Base-by-base conservation (phyloP, 1,140 invertebrate genomes). In the Camponotus vicinus region DNA sequence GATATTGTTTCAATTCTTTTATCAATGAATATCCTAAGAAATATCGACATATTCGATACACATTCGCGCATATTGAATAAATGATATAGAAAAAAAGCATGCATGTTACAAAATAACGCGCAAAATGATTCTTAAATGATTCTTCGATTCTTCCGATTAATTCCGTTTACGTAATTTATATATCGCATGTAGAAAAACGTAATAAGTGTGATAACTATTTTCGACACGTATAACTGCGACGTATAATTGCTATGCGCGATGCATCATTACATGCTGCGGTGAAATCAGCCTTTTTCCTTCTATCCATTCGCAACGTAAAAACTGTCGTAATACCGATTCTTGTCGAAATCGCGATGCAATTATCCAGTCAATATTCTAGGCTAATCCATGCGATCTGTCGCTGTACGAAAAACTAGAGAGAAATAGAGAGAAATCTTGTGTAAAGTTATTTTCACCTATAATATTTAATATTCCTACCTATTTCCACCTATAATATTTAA, bases 291-390 rank as follows among this genome's bases (percentile, higher is more conserved):
- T 66, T 32, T 37, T 55, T 55, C 2, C 1, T 57, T 59, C 15
- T 66, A 71, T 83, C 13, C 6, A 42, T 73, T 73, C 57, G 55
- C 55, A 73, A 37, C 2, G 3, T 83, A 61, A 73, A 18, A 5
- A 45, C 27, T 9, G 11, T 61, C 52, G 11, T 61, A 61, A 82
- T 73, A 45, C 6, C 21, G n/a, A 21, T 21, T 5, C 11, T 27
- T 18, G n/a, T 15, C 0, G 5, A 27, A 69, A 32, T 45, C 11
- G 8, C 42, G 27, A 61, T 42, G 59, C 8, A 15, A 61, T 63
- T 21, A 1, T n/a, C 9, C 18, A 18, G 0, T 82, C 34, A 71
- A 82, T 18, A 82, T 82, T 40, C 55, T 27, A 15, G 45, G 7
- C 40, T 61, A 57, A 70, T 70, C 40, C 15, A 5, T 5, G 15